Evolutionary conservation across 35 echinoderm and acorn worm genomes (phyloP).

Genomic region (Heliocidaris erythrogramma): DNA sequence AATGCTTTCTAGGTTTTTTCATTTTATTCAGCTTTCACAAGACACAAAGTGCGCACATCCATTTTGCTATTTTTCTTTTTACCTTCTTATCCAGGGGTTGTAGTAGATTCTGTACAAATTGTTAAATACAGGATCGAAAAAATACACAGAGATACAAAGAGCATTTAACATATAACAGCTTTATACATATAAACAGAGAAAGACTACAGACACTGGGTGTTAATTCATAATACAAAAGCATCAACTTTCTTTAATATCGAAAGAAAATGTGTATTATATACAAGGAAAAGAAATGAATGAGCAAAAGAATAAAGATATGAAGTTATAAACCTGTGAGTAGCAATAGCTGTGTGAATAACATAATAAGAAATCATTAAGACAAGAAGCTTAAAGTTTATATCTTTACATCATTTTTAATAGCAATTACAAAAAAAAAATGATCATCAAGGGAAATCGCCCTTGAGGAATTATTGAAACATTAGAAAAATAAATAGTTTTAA

Average conservation of each 20-base stretch:
- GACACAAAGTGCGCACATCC: conserved; percentile 7
- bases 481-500: not conserved
- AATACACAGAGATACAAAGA: conserved; percentile 20
- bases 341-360: not conserved
- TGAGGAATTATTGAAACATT: not conserved
- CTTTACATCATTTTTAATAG: not conserved
- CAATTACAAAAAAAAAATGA: not conserved
- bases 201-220: not conserved
- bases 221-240: not conserved
- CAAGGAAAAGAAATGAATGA: not conserved
- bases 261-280: not conserved
- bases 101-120: conserved; percentile 32
- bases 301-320: not conserved
- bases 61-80: not conserved
- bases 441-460: not conserved
- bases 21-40: not conserved
- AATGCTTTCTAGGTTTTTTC: not conserved
- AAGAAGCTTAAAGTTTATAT: not conserved
- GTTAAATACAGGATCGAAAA: conserved; percentile 20
- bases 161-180: not conserved
- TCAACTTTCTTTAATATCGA: not conserved
- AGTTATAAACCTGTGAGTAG: not conserved
- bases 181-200: not conserved
- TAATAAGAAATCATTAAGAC: not conserved
- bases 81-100: conserved; percentile 38